Evolutionary conservation across 2,797 vertebrate species (phyloP).

Genomic region (Babyrousa celebensis): DNA sequence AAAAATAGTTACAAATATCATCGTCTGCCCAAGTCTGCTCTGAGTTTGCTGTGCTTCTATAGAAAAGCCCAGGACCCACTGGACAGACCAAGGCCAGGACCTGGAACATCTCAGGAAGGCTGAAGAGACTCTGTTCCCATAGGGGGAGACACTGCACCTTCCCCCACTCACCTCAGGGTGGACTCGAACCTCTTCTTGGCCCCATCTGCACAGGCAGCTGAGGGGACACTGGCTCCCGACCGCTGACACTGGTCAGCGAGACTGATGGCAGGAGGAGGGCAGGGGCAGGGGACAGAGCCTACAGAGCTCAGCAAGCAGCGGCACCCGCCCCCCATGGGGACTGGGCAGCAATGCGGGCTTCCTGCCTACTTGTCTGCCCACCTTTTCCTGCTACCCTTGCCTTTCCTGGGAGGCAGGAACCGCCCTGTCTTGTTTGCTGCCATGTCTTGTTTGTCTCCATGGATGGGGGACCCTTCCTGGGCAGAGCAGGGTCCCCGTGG

Average conservation of each 20-base stretch:
- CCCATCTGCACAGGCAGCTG: background rate
- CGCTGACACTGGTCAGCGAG: accelerated
- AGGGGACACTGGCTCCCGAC: background rate
- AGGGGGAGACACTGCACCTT: background rate
- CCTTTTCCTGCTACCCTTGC: background rate
- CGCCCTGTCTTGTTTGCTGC: background rate
- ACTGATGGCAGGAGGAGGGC: accelerated
- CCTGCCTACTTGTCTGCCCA: no score
- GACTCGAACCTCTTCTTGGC: background rate
- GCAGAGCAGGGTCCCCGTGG: background rate
- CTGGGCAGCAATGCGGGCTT: background rate
- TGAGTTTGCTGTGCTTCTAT: background rate
- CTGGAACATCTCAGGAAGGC: background rate
- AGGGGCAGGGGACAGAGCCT: accelerated
- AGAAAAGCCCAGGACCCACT: background rate
- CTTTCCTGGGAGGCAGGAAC: background rate
- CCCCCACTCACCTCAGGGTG: background rate
- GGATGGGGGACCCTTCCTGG: no score
- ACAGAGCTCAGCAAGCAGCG: background rate
- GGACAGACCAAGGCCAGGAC: background rate
- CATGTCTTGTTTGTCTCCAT: background rate
- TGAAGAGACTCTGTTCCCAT: background rate
- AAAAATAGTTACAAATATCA: background rate
- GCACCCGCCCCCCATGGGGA: background rate
- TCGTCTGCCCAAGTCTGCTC: background rate